Base-by-base conservation (phyloP, 2,797 vertebrate species). In the Limosa lapponica region DNA sequence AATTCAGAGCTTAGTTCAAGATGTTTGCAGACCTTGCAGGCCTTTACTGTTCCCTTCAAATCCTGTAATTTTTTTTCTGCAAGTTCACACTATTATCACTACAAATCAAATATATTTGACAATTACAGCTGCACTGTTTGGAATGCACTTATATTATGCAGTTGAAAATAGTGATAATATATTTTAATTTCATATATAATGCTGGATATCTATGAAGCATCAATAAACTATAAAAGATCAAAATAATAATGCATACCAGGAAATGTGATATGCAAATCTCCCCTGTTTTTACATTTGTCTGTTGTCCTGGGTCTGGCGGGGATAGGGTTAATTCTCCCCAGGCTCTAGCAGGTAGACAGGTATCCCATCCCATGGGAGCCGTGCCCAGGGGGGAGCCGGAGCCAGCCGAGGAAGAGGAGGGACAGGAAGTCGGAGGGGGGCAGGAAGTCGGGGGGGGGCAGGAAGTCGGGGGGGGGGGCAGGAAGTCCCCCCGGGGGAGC, bases 31-130 rank as follows among this genome's bases (percentile, higher is more conserved):
- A 44, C 14, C 30, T 82, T 39, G 8, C 6, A 71, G 72, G 16
- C 7, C 28, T 82, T 71, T 72, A 73, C 69, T 82, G 6, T 49
- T 90, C 22, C 28, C 19, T 81, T 72, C 20, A 58, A 74, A 79
- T 46, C 7, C 11, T 32, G 15, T 8, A 0, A 3, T 4, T 36
- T 74, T 46, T 78, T 51, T 41, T 3, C 13, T 52, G 1, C 5
- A 59, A 20, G 16, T 79, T 62, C 23, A 39, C 15, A 28, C 6
- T 57, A 4, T 48, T 91, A 59, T 52, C 24, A 20, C 13, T 67
- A 82, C 5, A 80, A 74, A 80, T 82, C 16, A 80, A 66, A 17
- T n/a, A 28, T n/a, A 5, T 46, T 79, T 79, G 66, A 28, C 41
- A 83, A 19, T 39, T 55, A 24, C 8, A 49, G 57, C 24, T 69